Conservation (phyloP, 2,113 vertebrate genomes). For the Phylloscopus trochilus region DNA sequence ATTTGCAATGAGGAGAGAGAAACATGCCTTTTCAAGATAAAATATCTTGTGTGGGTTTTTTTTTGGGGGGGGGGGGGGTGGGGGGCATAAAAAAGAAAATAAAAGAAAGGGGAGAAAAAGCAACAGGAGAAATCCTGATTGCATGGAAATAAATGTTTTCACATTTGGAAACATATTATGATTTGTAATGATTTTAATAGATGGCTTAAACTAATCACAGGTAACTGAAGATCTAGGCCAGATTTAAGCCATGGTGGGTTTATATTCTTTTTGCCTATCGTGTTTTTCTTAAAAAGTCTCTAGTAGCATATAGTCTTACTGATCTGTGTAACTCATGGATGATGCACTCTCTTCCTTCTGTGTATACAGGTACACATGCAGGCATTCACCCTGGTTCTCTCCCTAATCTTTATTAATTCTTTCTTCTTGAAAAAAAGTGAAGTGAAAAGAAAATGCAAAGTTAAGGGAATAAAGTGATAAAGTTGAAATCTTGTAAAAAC, state of each 20-base stretch:
- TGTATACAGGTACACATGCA: background rate
- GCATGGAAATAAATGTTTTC: background rate
- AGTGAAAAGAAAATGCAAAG: slow-evolving; percentile 13
- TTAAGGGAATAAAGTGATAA: background rate
- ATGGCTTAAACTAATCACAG: background rate
- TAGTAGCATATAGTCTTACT: background rate
- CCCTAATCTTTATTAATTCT: background rate
- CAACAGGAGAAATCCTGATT: background rate
- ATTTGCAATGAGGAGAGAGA: slow-evolving; percentile 8
- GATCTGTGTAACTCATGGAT: background rate
- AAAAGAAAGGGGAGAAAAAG: background rate
- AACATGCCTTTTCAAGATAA: background rate
- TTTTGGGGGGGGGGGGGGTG: background rate
- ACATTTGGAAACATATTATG: background rate
- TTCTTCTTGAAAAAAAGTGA: background rate
- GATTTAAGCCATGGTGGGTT: background rate
- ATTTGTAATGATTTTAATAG: background rate
- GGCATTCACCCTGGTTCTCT: background rate
- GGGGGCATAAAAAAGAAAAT: background rate
- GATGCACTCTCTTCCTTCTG: background rate
- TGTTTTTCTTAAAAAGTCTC: background rate
- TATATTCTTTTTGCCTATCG: background rate
- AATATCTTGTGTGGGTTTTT: background rate
- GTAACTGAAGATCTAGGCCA: background rate
- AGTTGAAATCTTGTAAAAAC: background rate